phyloP scores from a whole-genome alignment of 2,797 vertebrate species.

The Crax fasciolata region DNA sequence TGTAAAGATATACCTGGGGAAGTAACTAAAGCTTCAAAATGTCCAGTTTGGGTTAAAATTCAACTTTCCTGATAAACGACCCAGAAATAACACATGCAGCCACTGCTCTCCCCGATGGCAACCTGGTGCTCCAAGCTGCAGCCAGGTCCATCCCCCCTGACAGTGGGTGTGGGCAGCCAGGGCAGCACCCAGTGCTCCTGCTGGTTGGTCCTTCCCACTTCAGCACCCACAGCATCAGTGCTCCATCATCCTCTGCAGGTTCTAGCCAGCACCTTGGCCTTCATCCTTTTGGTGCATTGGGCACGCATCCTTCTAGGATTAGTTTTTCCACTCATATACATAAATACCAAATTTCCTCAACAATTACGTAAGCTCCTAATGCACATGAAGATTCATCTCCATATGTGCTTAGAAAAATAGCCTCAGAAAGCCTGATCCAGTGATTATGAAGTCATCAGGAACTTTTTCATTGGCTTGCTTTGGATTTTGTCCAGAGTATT shows the following conservation, averaged over 20 bases:
- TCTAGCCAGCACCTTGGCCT: neutral
- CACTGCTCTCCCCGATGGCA: neutral
- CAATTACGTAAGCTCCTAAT: neutral
- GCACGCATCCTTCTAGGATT: neutral
- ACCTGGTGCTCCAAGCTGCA: neutral
- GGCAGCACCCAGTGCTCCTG: neutral
- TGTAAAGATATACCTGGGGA: neutral
- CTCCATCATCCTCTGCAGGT: neutral
- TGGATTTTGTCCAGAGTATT: neutral
- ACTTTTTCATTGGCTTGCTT: neutral
- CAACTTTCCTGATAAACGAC: neutral
- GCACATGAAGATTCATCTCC: neutral
- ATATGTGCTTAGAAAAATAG: neutral
- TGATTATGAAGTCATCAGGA: neutral
- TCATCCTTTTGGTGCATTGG: neutral
- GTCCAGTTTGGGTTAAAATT: neutral
- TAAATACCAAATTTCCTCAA: neutral
- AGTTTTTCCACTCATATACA: neutral
- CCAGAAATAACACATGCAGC: fast-evolving
- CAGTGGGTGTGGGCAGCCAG: fast-evolving
- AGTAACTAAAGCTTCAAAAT: conserved; percentile 5
- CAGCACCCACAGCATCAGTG: neutral
- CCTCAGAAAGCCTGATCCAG: neutral
- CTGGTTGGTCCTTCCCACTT: neutral
- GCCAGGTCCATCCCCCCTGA: neutral